Evolutionary conservation across 2,888 invertebrate species (phyloP).

Genomic region (Scelioninae gen. 2): DNA sequence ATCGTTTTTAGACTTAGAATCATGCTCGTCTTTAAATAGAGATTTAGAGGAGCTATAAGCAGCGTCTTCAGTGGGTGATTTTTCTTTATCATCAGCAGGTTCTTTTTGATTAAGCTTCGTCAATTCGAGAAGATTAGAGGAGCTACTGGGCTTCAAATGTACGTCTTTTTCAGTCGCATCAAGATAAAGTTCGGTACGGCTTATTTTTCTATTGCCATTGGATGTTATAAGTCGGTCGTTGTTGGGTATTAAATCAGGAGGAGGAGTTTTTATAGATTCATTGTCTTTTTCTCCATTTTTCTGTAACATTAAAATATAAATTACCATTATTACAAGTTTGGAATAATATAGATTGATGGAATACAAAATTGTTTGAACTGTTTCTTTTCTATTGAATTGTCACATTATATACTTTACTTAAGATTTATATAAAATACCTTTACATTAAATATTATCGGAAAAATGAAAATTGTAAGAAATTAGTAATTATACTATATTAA

Average conservation of each 20-base stretch:
- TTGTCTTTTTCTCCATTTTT: constrained; percentile 75
- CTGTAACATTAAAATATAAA: no score
- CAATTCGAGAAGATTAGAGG: constrained; percentile 35
- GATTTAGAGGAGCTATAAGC: constrained; percentile 11
- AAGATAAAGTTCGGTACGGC: constrained; percentile 57
- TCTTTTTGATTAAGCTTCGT: constrained; percentile 50
- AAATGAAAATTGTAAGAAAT: no score
- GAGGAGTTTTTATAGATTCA: constrained; percentile 63
- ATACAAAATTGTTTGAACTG: no score
- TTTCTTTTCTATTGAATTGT: no score
- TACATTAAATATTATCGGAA: no score
- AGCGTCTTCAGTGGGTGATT: constrained; percentile 24
- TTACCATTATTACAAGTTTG: no score
- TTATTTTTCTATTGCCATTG: constrained; percentile 50
- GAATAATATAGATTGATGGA: no score
- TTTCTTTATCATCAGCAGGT: constrained; percentile 54
- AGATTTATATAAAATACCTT: no score
- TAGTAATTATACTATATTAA: no score
- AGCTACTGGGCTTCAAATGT: constrained; percentile 44
- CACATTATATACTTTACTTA: no score
- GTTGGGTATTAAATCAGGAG: constrained; percentile 71
- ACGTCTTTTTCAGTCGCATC: constrained; percentile 75
- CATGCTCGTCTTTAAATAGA: constrained; percentile 1
- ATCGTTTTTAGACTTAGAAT: constrained; percentile 53
- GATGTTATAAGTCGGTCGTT: constrained; percentile 73